phyloP scores from a whole-genome alignment of 2,797 vertebrate species.

The Channallabes apus region DNA sequence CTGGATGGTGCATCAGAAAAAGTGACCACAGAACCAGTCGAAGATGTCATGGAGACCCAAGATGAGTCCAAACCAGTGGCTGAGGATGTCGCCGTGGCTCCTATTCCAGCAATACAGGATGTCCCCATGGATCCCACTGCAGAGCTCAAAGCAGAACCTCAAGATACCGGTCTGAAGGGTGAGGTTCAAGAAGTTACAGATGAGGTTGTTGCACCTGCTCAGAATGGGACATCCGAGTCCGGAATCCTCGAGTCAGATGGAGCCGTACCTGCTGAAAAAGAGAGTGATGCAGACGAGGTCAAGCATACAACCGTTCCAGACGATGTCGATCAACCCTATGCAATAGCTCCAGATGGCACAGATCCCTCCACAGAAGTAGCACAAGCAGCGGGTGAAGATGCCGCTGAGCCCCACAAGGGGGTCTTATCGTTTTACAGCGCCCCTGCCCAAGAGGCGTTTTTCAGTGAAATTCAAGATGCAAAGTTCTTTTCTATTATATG shows the following conservation, averaged over 20 bases:
- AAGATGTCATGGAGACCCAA: conserved; percentile 6
- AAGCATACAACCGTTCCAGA: neutral
- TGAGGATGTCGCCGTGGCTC: neutral
- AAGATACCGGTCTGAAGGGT: neutral
- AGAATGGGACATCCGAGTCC: neutral
- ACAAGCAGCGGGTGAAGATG: conserved; percentile 20
- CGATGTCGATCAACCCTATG: neutral
- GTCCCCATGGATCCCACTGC: neutral
- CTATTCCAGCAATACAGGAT: neutral
- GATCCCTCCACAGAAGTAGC: conserved; percentile 16
- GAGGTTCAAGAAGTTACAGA: neutral
- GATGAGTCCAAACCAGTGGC: neutral
- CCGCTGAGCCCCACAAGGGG: conserved; percentile 46
- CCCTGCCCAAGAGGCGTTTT: conserved; percentile 71
- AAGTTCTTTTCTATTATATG: conserved; percentile 78
- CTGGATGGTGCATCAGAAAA: conserved; percentile 1
- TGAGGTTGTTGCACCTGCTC: neutral
- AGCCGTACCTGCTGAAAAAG: neutral
- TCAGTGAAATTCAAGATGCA: conserved; percentile 76
- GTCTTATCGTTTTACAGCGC: conserved; percentile 72
- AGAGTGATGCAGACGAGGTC: neutral
- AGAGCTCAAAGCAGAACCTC: neutral
- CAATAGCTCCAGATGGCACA: conserved; percentile 23
- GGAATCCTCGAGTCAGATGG: neutral
- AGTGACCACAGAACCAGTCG: neutral